A percentile compares a stretch with the other conserved stretches of the same genome.
phyloP scores from a whole-genome alignment of 2,113 vertebrate genomes.

The Colinus virginianus region DNA sequence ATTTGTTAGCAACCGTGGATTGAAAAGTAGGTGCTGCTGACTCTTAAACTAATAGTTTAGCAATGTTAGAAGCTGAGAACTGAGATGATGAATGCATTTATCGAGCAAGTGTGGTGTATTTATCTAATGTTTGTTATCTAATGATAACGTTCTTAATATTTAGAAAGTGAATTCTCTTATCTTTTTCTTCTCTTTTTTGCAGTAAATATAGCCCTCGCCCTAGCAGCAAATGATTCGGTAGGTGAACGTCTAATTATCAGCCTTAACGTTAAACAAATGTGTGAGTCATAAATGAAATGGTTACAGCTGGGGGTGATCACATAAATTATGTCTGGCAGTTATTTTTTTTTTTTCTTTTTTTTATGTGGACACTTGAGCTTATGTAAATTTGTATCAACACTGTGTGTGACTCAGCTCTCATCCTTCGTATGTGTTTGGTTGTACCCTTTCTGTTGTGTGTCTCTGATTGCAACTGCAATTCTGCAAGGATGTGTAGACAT shows the following conservation, averaged over 20 bases:
- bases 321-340: neutral
- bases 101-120: neutral
- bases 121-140: neutral
- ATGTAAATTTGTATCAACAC: neutral
- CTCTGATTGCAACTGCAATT: neutral
- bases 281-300: neutral
- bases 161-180: conserved; percentile 23
- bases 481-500: neutral
- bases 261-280: neutral
- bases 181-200: conserved; percentile 60
- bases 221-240: conserved; percentile 90
- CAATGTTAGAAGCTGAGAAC: neutral
- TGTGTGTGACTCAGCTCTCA: neutral
- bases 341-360: neutral
- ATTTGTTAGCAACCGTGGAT: neutral
- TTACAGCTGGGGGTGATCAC: neutral
- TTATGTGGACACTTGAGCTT: neutral
- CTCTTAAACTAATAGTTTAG: neutral
- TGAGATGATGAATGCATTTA: neutral
- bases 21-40: neutral
- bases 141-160: neutral
- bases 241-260: conserved; percentile 62
- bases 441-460: neutral
- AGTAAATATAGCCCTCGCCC: conserved; percentile 94
- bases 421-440: neutral